Evolutionary conservation across 2,113 vertebrate genomes (phyloP).

Genomic region (Aythya baeri): DNA sequence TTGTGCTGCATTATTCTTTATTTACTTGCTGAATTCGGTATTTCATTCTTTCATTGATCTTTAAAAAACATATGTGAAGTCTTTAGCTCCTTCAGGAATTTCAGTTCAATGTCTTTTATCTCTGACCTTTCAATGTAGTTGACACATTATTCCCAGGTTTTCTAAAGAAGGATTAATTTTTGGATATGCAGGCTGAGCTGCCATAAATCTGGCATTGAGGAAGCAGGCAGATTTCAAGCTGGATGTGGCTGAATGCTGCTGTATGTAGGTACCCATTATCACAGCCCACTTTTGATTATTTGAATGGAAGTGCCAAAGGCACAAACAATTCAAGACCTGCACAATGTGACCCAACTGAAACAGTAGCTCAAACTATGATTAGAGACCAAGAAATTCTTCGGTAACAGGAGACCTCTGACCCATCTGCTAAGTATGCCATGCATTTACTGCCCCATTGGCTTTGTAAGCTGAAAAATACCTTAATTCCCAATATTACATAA

Average conservation of each 20-base stretch:
- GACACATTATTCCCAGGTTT: neutral
- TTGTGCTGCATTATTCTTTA: neutral
- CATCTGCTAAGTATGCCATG: neutral
- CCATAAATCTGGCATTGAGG: neutral
- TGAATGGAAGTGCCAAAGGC: neutral
- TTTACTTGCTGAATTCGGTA: neutral
- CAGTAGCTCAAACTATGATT: neutral
- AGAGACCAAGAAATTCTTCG: neutral
- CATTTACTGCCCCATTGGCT: neutral
- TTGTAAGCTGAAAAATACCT: neutral
- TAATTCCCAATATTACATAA: accelerated
- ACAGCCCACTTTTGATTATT: neutral
- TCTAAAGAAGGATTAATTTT: neutral
- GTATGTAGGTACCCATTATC: neutral
- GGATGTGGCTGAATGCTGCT: neutral
- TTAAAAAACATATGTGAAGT: neutral
- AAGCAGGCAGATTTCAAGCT: neutral
- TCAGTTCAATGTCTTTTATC: neutral
- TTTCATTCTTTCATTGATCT: neutral
- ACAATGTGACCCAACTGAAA: neutral
- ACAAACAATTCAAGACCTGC: neutral
- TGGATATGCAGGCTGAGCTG: neutral
- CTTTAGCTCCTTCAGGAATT: neutral
- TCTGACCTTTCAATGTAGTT: neutral
- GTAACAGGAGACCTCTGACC: neutral